A percentile compares a stretch with the other conserved stretches of the same genome.
Conservation (phyloP, 2,113 vertebrate species). For the Paramormyrops kingsleyae region DNA sequence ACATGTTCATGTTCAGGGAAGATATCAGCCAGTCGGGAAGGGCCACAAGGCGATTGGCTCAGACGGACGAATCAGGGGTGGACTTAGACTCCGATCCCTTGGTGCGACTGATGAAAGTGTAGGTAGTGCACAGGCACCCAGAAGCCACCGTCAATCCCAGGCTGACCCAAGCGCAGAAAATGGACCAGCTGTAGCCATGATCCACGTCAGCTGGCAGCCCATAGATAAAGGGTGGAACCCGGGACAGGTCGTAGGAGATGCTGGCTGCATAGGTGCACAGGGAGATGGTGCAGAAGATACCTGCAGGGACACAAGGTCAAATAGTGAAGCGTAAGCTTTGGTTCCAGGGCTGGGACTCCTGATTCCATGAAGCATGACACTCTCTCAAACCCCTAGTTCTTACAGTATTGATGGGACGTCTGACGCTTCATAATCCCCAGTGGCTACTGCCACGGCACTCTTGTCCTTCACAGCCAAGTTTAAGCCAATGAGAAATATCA, state of each 20-base stretch:
- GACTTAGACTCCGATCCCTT: conserved; percentile 67
- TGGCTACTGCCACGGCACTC: neutral
- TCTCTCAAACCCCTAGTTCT: neutral
- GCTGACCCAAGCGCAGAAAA: conserved; percentile 75
- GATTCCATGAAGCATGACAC: neutral
- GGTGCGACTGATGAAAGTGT: conserved; percentile 66
- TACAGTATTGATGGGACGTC: neutral
- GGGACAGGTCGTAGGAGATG: conserved; percentile 73
- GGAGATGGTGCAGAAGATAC: conserved; percentile 81
- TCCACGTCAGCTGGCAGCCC: conserved; percentile 73
- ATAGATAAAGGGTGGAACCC: conserved; percentile 72
- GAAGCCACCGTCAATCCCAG: conserved; percentile 70
- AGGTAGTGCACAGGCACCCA: conserved; percentile 72
- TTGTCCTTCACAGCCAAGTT: neutral
- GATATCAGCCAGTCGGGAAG: neutral
- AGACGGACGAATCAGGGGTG: conserved; percentile 61
- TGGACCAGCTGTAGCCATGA: conserved; percentile 76
- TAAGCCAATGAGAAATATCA: neutral
- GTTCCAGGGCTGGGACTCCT: neutral
- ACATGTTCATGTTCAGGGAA: neutral
- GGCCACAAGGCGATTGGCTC: neutral
- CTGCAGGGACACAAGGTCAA: conserved; percentile 45
- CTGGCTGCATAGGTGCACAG: conserved; percentile 78
- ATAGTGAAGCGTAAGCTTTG: neutral
- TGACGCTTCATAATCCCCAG: neutral